Conservation (phyloP, 2,113 vertebrate genomes). For the Polypterus senegalus region DNA sequence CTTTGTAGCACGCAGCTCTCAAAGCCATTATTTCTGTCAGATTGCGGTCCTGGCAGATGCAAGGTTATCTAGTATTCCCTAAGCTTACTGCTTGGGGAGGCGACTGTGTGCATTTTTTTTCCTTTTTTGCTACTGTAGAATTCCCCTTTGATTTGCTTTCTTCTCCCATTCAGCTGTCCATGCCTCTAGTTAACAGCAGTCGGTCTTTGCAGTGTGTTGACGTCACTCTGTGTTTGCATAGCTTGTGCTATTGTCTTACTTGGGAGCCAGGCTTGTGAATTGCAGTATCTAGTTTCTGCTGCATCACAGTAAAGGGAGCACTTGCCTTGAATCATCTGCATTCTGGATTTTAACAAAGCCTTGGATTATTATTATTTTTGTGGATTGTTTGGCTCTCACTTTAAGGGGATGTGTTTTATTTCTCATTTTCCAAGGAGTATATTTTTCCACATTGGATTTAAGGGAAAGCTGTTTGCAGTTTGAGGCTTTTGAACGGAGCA, state of each 20-base stretch:
- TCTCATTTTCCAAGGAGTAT: slow-evolving; percentile 31
- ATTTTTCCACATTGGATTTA: slow-evolving; percentile 25
- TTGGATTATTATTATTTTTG: too few relatives aligned
- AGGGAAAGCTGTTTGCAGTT: slow-evolving; percentile 35
- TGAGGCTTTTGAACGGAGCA: slow-evolving; percentile 44
- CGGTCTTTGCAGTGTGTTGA: slow-evolving; percentile 63
- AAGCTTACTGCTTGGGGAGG: neutral
- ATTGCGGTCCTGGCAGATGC: slow-evolving; percentile 17
- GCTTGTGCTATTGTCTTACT: slow-evolving; percentile 78
- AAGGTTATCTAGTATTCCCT: slow-evolving; percentile 3
- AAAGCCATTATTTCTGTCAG: slow-evolving; percentile 20
- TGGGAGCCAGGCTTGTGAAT: slow-evolving; percentile 51
- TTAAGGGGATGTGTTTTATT: slow-evolving; percentile 18
- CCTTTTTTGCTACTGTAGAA: slow-evolving; percentile 53
- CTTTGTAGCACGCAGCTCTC: too few relatives aligned
- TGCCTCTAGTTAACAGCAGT: slow-evolving; percentile 52
- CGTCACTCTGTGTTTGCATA: slow-evolving; percentile 72
- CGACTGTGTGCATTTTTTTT: slow-evolving; percentile 28
- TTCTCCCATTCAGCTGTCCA: slow-evolving; percentile 33
- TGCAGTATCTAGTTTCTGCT: slow-evolving; percentile 50
- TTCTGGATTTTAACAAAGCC: slow-evolving; percentile 38
- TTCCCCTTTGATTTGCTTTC: slow-evolving; percentile 35
- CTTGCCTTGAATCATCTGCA: slow-evolving; percentile 25
- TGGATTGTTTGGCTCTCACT: slow-evolving; percentile 17
- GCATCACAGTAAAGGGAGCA: slow-evolving; percentile 29